phyloP scores from a whole-genome alignment of 2,113 vertebrate genomes.

The Arvicanthis niloticus region DNA sequence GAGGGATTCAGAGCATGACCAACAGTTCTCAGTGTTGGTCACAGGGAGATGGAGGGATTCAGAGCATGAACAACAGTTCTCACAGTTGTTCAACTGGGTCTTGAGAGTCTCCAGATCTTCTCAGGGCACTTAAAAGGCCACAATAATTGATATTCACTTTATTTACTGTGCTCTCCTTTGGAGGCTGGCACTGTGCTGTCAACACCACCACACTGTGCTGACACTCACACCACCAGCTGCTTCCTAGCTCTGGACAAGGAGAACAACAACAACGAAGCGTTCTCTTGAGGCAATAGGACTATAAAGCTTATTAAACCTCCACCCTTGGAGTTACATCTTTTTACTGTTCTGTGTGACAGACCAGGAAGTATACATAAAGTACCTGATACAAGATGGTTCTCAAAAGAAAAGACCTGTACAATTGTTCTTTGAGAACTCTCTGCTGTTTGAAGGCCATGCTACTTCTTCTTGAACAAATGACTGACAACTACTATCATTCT shows the following conservation, averaged over 20 bases:
- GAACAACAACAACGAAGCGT: not conserved
- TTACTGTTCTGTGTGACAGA: constrained; percentile 10
- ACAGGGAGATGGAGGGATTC: too few species aligned
- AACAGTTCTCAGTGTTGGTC: too few species aligned
- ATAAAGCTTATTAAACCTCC: constrained; percentile 9
- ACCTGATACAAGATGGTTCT: not conserved
- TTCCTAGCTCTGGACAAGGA: not conserved
- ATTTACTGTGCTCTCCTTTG: not conserved
- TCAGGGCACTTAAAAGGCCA: not conserved
- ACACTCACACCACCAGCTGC: not conserved
- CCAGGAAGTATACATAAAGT: not conserved
- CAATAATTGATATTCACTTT: not conserved
- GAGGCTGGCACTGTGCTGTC: not conserved
- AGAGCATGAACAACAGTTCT: too few species aligned
- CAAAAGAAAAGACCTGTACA: not conserved
- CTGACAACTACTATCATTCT: not conserved
- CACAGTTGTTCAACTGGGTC: not conserved
- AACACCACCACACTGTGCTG: not conserved
- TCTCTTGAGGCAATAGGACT: not conserved
- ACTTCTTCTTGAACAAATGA: not conserved
- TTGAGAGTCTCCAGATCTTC: not conserved
- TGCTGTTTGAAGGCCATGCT: not conserved
- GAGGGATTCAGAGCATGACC: too few species aligned
- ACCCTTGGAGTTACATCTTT: not conserved
- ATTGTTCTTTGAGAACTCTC: not conserved